A percentile compares a stretch with the other conserved stretches of the same genome.
These are phyloP conservation scores for Neomonachus schauinslandi DNA, from an alignment of 2,113 vertebrate genomes.

Conservation along the genomic window DNA sequence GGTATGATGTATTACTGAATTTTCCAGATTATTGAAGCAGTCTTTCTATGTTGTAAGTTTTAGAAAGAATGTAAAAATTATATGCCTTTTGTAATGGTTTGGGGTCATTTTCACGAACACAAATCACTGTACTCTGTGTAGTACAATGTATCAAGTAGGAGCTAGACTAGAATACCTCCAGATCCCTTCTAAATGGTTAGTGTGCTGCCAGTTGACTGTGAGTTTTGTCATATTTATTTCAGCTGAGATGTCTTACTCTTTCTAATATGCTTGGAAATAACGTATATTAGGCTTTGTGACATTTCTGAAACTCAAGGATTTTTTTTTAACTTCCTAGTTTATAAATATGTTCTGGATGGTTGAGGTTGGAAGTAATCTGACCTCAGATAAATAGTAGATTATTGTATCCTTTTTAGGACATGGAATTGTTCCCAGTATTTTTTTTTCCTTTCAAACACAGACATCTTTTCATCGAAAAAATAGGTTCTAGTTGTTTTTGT, in stretches of 20 bases:
- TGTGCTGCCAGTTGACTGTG: neutral
- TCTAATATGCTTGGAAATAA: neutral
- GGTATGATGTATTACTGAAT: neutral
- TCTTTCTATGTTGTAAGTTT: constrained; percentile 52
- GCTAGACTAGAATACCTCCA: neutral
- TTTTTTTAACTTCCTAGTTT: constrained; percentile 10
- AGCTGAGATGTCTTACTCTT: constrained; percentile 8
- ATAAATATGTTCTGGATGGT: constrained; percentile 38
- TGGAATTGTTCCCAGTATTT: neutral
- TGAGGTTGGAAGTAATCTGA: constrained; percentile 36
- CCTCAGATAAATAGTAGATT: neutral
- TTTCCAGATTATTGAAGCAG: neutral
- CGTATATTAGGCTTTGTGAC: constrained; percentile 31
- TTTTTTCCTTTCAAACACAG: neutral
- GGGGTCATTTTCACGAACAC: neutral
- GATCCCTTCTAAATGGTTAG: neutral
- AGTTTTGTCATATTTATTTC: constrained; percentile 42
- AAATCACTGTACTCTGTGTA: neutral
- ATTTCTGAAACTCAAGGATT: constrained; percentile 31
- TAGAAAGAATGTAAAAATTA: neutral
- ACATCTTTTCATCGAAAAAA: constrained; percentile 17
- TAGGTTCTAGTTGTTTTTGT: neutral
- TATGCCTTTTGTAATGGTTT: neutral
- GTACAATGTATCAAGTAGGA: neutral
- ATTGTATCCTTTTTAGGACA: neutral